Evolutionary conservation across 2,113 vertebrate genomes (phyloP).

Genomic region (Ceuthmochares aereus): DNA sequence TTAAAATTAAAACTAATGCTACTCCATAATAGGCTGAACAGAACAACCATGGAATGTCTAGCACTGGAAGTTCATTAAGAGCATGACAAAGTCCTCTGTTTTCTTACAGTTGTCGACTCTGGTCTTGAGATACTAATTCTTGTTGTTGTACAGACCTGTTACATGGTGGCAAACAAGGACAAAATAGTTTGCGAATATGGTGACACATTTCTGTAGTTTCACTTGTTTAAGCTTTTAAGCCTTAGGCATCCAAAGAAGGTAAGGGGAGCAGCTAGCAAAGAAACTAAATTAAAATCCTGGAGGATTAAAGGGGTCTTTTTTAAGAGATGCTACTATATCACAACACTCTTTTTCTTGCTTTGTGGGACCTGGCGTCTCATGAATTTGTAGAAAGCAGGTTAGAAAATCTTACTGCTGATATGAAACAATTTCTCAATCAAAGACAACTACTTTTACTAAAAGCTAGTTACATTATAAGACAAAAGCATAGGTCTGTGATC

Average conservation of each 20-base stretch:
- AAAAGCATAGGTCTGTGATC: background rate
- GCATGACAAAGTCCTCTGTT: background rate
- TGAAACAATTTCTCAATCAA: background rate
- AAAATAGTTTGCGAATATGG: background rate
- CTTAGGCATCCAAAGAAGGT: background rate
- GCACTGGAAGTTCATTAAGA: background rate
- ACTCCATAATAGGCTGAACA: background rate
- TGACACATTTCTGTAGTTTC: background rate
- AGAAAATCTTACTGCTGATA: background rate
- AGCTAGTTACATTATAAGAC: background rate
- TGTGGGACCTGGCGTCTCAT: background rate
- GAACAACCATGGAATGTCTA: background rate
- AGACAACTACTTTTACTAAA: background rate
- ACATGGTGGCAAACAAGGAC: background rate
- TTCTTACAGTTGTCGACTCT: background rate
- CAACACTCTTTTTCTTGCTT: background rate
- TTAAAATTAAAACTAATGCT: background rate
- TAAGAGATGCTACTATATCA: background rate
- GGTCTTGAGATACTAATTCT: background rate
- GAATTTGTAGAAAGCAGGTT: background rate
- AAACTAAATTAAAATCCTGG: background rate
- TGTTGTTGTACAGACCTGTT: background rate
- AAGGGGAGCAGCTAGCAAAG: background rate
- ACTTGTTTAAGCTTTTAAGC: background rate
- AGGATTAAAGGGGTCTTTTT: background rate